Base-by-base conservation (phyloP, 2,797 vertebrate species). In the Enteromius viviparus region DNA sequence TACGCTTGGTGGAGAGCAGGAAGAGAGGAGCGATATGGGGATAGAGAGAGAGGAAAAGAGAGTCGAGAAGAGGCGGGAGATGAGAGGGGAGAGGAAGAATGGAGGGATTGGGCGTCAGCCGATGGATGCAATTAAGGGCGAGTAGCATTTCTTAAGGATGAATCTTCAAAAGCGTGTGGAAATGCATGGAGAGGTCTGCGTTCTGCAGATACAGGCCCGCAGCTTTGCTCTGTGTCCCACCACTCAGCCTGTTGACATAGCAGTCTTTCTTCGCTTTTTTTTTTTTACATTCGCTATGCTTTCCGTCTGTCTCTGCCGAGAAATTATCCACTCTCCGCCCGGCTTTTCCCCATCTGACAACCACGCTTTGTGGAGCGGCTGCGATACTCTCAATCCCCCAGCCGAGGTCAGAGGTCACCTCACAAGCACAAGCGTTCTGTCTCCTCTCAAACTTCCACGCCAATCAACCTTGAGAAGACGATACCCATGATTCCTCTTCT, bases 331-430 rank as follows among this genome's bases (percentile, higher is more conserved):
- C 53, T 68, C 76, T 64, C 85, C 69, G 78, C 78, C 82, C 58
- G 84, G 87, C 89, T 88, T 88, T 89, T 90, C 89, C 85, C 88
- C 88, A 90, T 89, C 89, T 89, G 91, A 92, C 88, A 90, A 83
- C 87, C 84, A 84, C 81, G 85, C 90, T 95, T 94, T 92, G 90
- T 92, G 91, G 86, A 92, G 89, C 80, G 45, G 84, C 91, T 87
- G 90, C 90, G 90, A 94, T 91, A 93, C 87, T 88, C 85, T 88
- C 91, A 92, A 92, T 91, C 89, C 91, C 87, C 87, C 85, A 68
- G 83, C 76, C 71, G 81, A 80, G 92, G 90, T 92, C 91, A 91
- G 70, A 88, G 91, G 91, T 92, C 91, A 93, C 77, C 70, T 86
- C 32, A 74, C 76, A 80, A 86, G 87, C 76, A 77, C 81, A 78